Base-by-base conservation (phyloP, 1,140 invertebrate species). In the Nephotettix cincticeps region DNA sequence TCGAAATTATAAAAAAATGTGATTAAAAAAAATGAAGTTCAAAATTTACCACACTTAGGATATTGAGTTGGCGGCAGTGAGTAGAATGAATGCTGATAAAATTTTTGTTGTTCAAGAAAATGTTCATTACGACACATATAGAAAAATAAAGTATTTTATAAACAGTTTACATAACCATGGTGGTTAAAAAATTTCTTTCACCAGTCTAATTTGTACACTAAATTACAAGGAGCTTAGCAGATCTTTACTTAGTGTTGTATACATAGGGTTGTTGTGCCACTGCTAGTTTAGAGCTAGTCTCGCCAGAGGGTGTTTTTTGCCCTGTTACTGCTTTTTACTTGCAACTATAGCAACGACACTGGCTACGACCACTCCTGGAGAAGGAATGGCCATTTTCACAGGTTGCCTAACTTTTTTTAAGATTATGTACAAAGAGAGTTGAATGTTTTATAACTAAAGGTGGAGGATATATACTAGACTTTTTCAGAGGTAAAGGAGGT, bases 241-340 rank as follows among this genome's bases (percentile, higher is more conserved):
- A 19, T 21, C 47, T 29, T 88, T 88, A 93, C 92, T 93, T 93
- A 75, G 92, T 94, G 85, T 93, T 93, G 81, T 93, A 93, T 80
- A 93, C 89, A n/a, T n/a, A 78, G 91, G 89, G 84, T 92, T 91
- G 77, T 84, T 86, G 81, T 89, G 88, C 81, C 92, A 82, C 88
- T 90, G 81, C 89, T 88, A 89, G 75, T 80, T 80, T 79, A 88
- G 82, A 79, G 86, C 86, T 78, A 96, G 85, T 86, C 89, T 90
- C 73, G 91, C 88, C 71, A 95, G 85, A 65, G 93, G 93, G 86
- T 96, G 93, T 72, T 90, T 94, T 79, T 93, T 93, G 58, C 93
- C 93, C 77, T 94, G 93, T 77, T 92, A 89, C 80, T 91, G 90
- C 79, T 91, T 88, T 79, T 90, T 91, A 68, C 84, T 86, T 74